phyloP scores from a whole-genome alignment of 2,888 invertebrate species.

The Plusia festucae region DNA sequence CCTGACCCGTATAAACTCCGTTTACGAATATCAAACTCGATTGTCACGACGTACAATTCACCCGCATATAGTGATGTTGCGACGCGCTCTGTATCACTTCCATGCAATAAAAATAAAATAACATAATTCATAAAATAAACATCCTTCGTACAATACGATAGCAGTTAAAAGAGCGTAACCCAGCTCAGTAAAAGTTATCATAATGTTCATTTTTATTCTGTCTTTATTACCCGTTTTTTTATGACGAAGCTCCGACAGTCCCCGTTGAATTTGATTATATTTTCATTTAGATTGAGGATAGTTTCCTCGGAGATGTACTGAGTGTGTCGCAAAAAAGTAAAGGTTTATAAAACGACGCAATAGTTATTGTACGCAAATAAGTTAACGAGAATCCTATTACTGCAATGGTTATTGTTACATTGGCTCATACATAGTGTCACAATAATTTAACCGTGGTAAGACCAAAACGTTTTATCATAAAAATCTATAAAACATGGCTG shows the following conservation, averaged over 20 bases:
- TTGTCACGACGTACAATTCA: slow-evolving; percentile 40
- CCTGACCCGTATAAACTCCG: slow-evolving; percentile 33
- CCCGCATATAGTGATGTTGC: slow-evolving; percentile 18
- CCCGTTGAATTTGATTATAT: slow-evolving; percentile 50
- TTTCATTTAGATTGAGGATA: slow-evolving; percentile 58
- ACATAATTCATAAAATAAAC: slow-evolving; percentile 55
- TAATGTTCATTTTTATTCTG: slow-evolving; percentile 69
- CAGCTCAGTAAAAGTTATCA: slow-evolving; percentile 64
- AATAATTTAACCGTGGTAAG: too few species aligned
- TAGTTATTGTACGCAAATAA: not conserved
- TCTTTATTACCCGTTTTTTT: slow-evolving; percentile 65
- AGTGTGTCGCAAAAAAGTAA: not conserved
- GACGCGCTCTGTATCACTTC: slow-evolving; percentile 23
- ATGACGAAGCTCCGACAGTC: slow-evolving; percentile 52
- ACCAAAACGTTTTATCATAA: not conserved
- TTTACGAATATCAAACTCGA: slow-evolving; percentile 31
- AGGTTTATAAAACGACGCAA: not conserved
- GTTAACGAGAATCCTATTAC: not conserved
- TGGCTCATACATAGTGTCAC: too few species aligned
- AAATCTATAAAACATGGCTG: not conserved
- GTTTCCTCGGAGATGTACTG: slow-evolving; percentile 16
- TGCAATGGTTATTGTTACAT: too few species aligned
- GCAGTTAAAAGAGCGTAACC: slow-evolving; percentile 60
- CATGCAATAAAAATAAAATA: slow-evolving; percentile 43
- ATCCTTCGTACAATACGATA: slow-evolving; percentile 50